These are phyloP conservation scores for Sciaenops ocellatus DNA, from an alignment of 2,797 vertebrate genomes.

Conservation along the genomic window DNA sequence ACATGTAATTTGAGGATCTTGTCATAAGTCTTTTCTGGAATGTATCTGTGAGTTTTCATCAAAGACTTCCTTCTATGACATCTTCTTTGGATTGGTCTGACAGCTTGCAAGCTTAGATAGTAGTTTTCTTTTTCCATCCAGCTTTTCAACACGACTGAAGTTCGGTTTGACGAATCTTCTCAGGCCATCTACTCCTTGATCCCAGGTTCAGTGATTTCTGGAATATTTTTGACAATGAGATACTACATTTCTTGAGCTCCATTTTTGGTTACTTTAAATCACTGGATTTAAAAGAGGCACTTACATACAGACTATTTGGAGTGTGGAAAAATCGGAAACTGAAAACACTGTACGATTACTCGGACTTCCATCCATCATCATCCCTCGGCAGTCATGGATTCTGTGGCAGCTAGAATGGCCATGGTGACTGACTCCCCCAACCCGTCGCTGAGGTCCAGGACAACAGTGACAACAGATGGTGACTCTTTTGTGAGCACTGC, in stretches of 20 bases:
- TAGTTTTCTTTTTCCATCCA: neutral
- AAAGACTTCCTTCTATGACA: neutral
- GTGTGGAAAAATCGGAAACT: neutral
- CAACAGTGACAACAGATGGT: slow-evolving; percentile 61
- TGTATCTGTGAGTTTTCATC: neutral
- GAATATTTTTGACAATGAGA: neutral
- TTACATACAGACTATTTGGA: neutral
- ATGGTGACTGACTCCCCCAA: slow-evolving; percentile 73
- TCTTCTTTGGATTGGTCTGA: neutral
- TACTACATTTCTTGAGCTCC: neutral
- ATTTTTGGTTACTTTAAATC: neutral
- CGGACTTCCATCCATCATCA: neutral
- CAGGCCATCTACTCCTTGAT: neutral
- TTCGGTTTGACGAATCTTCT: slow-evolving; percentile 2
- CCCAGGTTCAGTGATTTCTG: neutral
- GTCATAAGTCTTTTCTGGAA: neutral
- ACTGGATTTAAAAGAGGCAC: neutral
- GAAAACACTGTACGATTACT: neutral
- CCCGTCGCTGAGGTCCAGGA: slow-evolving; percentile 66
- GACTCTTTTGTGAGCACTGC: slow-evolving; percentile 66
- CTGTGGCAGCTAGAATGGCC: slow-evolving; percentile 60
- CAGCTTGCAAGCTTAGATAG: neutral
- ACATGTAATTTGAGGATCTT: neutral
- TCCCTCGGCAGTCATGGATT: slow-evolving; percentile 53
- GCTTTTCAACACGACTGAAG: neutral